Base-by-base conservation (phyloP, 2,113 vertebrate genomes). In the Halcyon malimbica region DNA sequence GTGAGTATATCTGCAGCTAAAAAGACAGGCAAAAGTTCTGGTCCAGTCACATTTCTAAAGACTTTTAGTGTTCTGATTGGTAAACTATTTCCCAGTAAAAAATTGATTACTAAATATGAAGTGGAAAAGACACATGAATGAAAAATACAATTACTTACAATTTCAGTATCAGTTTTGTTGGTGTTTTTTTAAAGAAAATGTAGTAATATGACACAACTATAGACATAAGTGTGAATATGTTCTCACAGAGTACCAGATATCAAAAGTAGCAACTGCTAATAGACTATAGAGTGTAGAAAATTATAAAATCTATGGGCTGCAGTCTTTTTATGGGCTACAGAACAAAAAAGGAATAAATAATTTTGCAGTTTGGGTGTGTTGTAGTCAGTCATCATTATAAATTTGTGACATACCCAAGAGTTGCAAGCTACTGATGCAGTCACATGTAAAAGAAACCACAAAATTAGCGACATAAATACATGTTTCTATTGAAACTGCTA, bases 61-160 rank as follows among this genome's bases (percentile, higher is more conserved):
- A 33, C 46, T 83, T 93, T n/a, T 78, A 87, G 19, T 46, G 54
- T 76, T 94, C 83, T 65, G 11, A 67, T 41, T 64, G 59, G 19
- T 62, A 83, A 96, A 93, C 37, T 88, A 87, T 64, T 91, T 85
- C 86, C 82, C 88, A 83, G 60, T 56, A 5, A 90, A 87, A 94
- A 81, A 84, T n/a, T 20, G 6, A 85, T 65, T 65, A 68, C 64
- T 91, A 74, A 94, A 71, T 79, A 50, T 39, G 20, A 93, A 94
- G 59, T 39, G 37, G 5, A 15, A 73, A 81, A 9, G 29, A 6
- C 5, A 33, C 13, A 62, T 35, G 57, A 97, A 75, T 56, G 2
- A 80, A 84, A 88, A 76, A n/a, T 42, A 23, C 16, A 92, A 29
- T 88, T 95, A 42, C 19, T 91, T 76, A 63, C 23, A 39, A 50